Conservation (phyloP, 2,797 vertebrate species). For the Xyrichtys novacula region DNA sequence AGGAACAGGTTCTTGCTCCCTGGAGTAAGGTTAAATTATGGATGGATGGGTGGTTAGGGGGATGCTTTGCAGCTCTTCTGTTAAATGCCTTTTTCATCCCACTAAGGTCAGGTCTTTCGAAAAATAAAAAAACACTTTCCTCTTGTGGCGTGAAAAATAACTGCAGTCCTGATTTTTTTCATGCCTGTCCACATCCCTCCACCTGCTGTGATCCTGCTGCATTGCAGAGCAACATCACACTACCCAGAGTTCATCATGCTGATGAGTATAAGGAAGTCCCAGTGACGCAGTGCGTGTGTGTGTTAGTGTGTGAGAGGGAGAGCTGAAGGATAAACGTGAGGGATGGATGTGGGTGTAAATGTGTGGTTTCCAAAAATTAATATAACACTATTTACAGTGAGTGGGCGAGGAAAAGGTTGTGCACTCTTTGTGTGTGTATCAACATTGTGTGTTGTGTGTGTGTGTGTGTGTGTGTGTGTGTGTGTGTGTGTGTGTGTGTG, state of each 20-base stretch:
- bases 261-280: constrained; percentile 6
- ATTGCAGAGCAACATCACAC: constrained; percentile 12
- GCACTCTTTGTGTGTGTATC: too few species aligned
- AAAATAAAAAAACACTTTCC: neutral
- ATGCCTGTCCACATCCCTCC: neutral
- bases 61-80: too few species aligned
- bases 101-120: too few species aligned
- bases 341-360: neutral
- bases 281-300: constrained; percentile 7
- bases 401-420: neutral
- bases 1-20: too few species aligned
- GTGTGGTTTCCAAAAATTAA: constrained; percentile 1
- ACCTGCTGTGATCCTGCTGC: constrained; percentile 7
- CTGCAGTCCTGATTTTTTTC: neutral
- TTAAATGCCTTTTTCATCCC: too few species aligned
- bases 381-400: neutral
- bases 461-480: too few species aligned
- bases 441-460: neutral
- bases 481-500: neutral
- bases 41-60: too few species aligned
- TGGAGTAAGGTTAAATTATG: too few species aligned
- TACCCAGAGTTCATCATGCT: neutral
- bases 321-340: neutral
- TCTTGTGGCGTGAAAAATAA: constrained; percentile 4
- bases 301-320: neutral